These are phyloP conservation scores for Amorpha juglandis DNA, from an alignment of 2,888 invertebrate genomes.

Conservation along the genomic window DNA sequence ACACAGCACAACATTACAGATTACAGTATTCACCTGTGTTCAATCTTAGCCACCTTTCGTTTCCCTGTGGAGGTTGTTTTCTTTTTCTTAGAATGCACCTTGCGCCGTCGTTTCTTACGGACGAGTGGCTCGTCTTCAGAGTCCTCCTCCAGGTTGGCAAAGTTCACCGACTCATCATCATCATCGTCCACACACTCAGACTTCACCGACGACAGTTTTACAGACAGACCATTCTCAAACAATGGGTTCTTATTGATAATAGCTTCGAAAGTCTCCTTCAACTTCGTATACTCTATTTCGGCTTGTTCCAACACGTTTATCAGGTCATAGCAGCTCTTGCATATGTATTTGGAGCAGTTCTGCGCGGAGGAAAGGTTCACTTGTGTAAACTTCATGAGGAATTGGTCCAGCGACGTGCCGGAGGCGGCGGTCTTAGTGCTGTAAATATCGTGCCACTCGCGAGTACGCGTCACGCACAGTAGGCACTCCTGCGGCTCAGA, in stretches of 20 bases:
- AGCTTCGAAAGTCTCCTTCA: constrained; percentile 69
- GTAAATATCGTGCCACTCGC: constrained; percentile 57
- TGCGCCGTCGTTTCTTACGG: constrained; percentile 60
- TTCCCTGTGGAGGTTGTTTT: constrained; percentile 47
- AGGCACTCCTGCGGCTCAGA: constrained; percentile 67
- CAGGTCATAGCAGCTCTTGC: constrained; percentile 67
- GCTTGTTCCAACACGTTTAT: constrained; percentile 70
- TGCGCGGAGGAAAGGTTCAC: constrained; percentile 49
- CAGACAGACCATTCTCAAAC: constrained; percentile 50
- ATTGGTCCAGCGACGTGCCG: constrained; percentile 57
- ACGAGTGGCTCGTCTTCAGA: constrained; percentile 74
- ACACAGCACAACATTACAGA: background rate
- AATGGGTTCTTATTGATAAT: constrained; percentile 72
- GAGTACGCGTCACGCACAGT: constrained; percentile 58
- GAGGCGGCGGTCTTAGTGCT: constrained; percentile 52
- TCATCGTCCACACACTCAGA: constrained; percentile 44
- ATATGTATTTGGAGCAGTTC: constrained; percentile 56
- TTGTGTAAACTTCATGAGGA: constrained; percentile 60
- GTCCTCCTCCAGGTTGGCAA: constrained; percentile 40
- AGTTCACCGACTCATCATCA: constrained; percentile 30
- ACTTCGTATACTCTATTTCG: constrained; percentile 67
- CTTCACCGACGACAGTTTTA: constrained; percentile 49
- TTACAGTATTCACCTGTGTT: constrained; percentile 27
- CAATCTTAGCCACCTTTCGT: constrained; percentile 41
- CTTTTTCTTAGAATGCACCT: constrained; percentile 66